These are phyloP conservation scores for Andrena marginata DNA, from an alignment of 2,888 invertebrate species.

Conservation along the genomic window DNA sequence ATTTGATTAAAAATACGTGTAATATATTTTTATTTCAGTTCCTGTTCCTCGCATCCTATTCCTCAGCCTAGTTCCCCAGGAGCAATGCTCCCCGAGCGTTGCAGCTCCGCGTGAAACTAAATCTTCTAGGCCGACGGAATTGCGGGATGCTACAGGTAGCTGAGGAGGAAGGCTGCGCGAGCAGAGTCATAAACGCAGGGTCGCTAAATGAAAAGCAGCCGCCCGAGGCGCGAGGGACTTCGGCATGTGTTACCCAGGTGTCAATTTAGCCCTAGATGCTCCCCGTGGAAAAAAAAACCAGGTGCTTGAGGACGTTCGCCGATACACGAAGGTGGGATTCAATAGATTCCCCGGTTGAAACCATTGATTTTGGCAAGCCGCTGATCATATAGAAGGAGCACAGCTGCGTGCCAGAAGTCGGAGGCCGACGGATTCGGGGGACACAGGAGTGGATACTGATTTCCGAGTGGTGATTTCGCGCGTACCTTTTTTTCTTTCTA, in stretches of 20 bases:
- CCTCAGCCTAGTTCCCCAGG: too few species aligned
- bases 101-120: too few species aligned
- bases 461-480: constrained; percentile 3
- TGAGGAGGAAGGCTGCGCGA: not conserved
- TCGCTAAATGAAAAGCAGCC: constrained; percentile 40
- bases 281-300: constrained; percentile 68
- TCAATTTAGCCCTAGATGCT: constrained; percentile 69
- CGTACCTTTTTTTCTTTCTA: not conserved
- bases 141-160: not conserved
- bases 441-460: constrained; percentile 28
- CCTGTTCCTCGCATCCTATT: too few species aligned
- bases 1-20: too few species aligned
- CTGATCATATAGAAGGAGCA: constrained; percentile 61
- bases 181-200: constrained; percentile 38
- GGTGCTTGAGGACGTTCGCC: constrained; percentile 71
- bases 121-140: too few species aligned
- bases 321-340: constrained; percentile 62
- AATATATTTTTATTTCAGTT: too few species aligned
- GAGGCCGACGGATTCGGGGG: constrained; percentile 24
- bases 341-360: constrained; percentile 70
- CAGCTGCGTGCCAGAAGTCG: constrained; percentile 72
- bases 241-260: constrained; percentile 81
- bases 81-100: too few species aligned
- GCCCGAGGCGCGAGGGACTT: constrained; percentile 35
- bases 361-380: constrained; percentile 75